Percentiles rank a stretch among this genome's conserved stretches.
Conservation (phyloP, 2,113 vertebrate genomes). For the Coturnix japonica region DNA sequence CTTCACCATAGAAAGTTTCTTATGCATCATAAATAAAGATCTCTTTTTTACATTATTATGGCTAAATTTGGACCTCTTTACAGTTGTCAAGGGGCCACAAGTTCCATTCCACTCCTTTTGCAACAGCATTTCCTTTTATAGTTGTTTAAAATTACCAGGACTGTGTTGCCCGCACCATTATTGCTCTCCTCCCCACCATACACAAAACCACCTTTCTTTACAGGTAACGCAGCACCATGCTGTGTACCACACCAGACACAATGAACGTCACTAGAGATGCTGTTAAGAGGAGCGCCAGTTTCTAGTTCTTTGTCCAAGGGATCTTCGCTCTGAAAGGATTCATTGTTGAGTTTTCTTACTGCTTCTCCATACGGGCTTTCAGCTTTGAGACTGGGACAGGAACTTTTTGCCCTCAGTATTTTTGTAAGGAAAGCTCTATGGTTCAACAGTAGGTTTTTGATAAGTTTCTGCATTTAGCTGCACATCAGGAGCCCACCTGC, state of each 20-base stretch:
- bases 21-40: conserved; percentile 84
- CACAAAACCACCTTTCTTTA: conserved; percentile 48
- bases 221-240: conserved; percentile 59
- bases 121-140: conserved; percentile 74
- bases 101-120: conserved; percentile 71
- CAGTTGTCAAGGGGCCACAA: conserved; percentile 59
- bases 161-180: conserved; percentile 50
- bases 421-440: conserved; percentile 24
- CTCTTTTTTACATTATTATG: conserved; percentile 76
- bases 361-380: conserved; percentile 5
- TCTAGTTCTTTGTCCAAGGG: conserved; percentile 61
- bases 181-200: not conserved
- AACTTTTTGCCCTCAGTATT: conserved; percentile 35
- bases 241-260: not conserved
- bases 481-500: conserved; percentile 50
- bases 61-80: conserved; percentile 75
- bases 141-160: conserved; percentile 69
- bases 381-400: not conserved
- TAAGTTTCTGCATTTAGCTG: conserved; percentile 41
- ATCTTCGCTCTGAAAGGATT: conserved; percentile 39
- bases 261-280: conserved; percentile 31
- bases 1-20: conserved; percentile 82
- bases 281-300: conserved; percentile 17
- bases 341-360: conserved; percentile 42
- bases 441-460: conserved; percentile 10